Conservation (phyloP, 2,888 invertebrate species). For the Lysandra bellargus region DNA sequence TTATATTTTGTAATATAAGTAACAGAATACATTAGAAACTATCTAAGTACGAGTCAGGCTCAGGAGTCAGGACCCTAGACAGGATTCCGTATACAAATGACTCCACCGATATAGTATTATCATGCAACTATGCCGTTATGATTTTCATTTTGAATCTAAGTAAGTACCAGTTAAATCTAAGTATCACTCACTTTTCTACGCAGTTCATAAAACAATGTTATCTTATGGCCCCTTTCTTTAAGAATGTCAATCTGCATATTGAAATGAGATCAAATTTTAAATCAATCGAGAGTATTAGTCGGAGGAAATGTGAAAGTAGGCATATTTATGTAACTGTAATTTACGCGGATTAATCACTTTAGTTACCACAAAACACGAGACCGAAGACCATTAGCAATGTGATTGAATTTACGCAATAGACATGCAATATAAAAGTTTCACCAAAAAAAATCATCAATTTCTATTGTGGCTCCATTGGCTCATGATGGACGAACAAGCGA, state of each 20-base stretch:
- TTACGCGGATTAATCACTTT: slow-evolving; percentile 22
- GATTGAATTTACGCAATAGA: slow-evolving; percentile 18
- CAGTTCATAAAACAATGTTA: background rate
- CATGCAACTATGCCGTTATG: too few relatives aligned
- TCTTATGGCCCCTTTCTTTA: background rate
- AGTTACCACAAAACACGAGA: slow-evolving; percentile 14
- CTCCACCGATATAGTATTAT: too few relatives aligned
- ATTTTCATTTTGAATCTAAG: too few relatives aligned
- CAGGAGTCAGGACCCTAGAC: too few relatives aligned
- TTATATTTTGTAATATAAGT: too few relatives aligned
- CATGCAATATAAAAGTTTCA: slow-evolving; percentile 9
- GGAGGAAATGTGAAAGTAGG: slow-evolving; percentile 27
- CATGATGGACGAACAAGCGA: too few relatives aligned
- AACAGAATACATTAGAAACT: too few relatives aligned
- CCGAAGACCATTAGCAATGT: background rate
- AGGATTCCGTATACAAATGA: too few relatives aligned
- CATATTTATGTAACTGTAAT: slow-evolving; percentile 21
- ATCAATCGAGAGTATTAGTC: slow-evolving; percentile 13
- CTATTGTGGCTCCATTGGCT: too few relatives aligned
- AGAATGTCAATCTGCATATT: slow-evolving; percentile 3
- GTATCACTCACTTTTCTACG: too few relatives aligned
- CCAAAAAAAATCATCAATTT: background rate
- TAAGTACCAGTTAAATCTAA: too few relatives aligned
- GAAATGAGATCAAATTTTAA: slow-evolving; percentile 14
- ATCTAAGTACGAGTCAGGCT: too few relatives aligned